phyloP scores from a whole-genome alignment of 2,113 vertebrate species.

The Gulo gulo region DNA sequence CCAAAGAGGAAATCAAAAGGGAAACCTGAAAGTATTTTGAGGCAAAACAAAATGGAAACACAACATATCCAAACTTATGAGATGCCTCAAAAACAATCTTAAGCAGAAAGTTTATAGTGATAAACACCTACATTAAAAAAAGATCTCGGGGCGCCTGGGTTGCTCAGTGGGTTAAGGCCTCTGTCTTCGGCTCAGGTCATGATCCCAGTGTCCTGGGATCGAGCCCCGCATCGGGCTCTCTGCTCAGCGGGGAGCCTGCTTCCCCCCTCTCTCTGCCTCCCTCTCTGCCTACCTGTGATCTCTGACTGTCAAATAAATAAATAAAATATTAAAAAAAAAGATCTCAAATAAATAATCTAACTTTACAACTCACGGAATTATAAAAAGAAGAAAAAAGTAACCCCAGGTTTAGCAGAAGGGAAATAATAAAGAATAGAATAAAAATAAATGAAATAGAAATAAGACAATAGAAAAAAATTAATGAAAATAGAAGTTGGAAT shows the following conservation, averaged over 20 bases:
- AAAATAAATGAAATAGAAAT: neutral
- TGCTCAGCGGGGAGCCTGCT: too few relatives aligned
- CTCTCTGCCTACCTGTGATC: too few relatives aligned
- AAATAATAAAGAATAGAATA: neutral
- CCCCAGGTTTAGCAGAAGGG: neutral
- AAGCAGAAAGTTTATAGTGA: neutral
- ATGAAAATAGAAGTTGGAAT: neutral
- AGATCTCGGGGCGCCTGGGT: too few relatives aligned
- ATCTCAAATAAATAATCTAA: neutral
- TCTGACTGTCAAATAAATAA: too few relatives aligned
- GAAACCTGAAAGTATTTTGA: neutral
- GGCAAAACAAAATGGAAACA: neutral
- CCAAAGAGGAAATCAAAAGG: neutral
- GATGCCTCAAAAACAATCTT: neutral
- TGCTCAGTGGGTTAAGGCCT: too few relatives aligned
- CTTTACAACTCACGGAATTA: neutral
- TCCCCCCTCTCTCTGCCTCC: too few relatives aligned
- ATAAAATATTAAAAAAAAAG: neutral
- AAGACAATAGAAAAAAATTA: neutral
- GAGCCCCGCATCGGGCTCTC: too few relatives aligned
- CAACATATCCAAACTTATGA: neutral
- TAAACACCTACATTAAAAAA: neutral
- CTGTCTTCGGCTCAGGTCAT: too few relatives aligned
- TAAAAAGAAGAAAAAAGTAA: neutral
- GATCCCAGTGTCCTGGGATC: too few relatives aligned